Evolutionary conservation across 2,113 vertebrate species (phyloP), one percentile per base, ranked within the genome.

Genomic region (Notothenia rossii): DNA sequence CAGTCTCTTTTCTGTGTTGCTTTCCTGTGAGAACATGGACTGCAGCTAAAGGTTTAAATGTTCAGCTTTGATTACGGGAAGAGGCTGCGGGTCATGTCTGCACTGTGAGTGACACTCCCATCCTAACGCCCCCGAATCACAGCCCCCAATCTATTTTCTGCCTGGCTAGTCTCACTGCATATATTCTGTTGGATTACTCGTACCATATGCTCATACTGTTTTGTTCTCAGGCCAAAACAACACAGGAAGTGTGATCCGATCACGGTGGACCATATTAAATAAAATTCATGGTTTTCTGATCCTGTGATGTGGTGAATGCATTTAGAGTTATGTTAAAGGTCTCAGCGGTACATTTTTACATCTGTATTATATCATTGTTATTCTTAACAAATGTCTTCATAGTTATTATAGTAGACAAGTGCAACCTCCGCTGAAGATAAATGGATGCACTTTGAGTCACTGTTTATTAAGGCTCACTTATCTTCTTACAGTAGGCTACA

Each of bases 111-210:
- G 95, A 95, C 95, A 96, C 89, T 78, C 50, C 82, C 78, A 54
- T 75, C 62, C 75, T 72, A 74, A 86, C 70, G 67, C 77, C 78
- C 43, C 53, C 59, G 79, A 85, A 93, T 89, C 90, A 71, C 67
- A 75, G 48, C 70, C 82, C 92, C 91, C 93, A 91, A 95, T 96
- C 95, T 96, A 97, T 97, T 97, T 97, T 96, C 95, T 96, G 94
- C 95, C 94, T 95, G 94, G 94, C 93, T 95, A 95, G 94, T 91
- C 92, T 95, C 95, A 95, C 87, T 94, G 94, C 95, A 96, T 96
- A 96, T 94, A 94, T 96, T 96, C 94, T 96, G 89, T 95, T 93
- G 93, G 83, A 94, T 91, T 87, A 88, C 79, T 77, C 62, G 87
- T 59, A 73, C 81, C 77, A 67, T 63, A 82, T 88, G 76, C 76